Base-by-base conservation (phyloP, 2,797 vertebrate species). In the Lepus townsendii region DNA sequence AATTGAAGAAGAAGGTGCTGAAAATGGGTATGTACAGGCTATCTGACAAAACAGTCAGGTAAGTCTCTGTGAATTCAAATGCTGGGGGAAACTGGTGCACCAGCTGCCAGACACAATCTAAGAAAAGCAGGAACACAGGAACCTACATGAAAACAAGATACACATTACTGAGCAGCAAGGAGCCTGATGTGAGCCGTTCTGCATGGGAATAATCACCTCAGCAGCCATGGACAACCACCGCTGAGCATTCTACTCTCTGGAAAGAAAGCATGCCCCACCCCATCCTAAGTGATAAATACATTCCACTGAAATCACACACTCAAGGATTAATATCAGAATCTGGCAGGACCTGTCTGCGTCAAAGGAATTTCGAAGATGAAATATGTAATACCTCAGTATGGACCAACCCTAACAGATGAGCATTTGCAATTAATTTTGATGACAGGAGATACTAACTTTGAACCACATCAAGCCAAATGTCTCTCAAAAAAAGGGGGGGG, bases 1-100 rank as follows among this genome's bases (percentile, higher is more conserved):
- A 99, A 97, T 99, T 99, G 97, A 99, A 99, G 96, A 99, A 99
- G 97, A 99, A 99, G 87, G 99, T 99, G 98, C 98, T 98, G 96
- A 99, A 99, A 95, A 99, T 97, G 52, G 99, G 99, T 69, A 99
- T 98, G 27, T 99, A 98, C 27, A 99, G 90, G 96, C 99, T 99
- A 96, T 99, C 99, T 3, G 99, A 99, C 96, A 99, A 94, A 62
- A 99, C 99, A 2, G 99, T 99, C 97, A 99, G 97, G 95, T 99
- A 99, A 7, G 99, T 99, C 98, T 99, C 99, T 0, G 99, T 99
- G 98, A 99, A 99, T 96, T 99, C 99, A 97, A 99, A 99, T 0
- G 99, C 99, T 2, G 98, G 98, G 50, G 98, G 97, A 88, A 99
- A 98, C 96, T 99, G 99, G 90, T 98, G 98, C 27, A 98, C 96